Evolutionary conservation across 1,140 invertebrate genomes (phyloP).

Genomic region (Thaumatotibia leucotreta): DNA sequence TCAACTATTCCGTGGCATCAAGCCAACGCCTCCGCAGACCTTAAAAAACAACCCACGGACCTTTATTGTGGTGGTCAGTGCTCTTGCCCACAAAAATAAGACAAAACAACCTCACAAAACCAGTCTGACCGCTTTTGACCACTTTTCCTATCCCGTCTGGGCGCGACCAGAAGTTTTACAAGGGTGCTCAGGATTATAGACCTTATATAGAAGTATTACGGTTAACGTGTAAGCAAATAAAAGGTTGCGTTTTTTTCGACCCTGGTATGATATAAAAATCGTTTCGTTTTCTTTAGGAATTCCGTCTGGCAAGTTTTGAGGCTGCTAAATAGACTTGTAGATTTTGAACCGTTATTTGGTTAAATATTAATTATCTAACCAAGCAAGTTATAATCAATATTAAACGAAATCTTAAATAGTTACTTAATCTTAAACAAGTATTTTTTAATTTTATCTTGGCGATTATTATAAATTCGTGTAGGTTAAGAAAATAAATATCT

Average conservation of each 20-base stretch:
- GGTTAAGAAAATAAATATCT: too few species aligned
- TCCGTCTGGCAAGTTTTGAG: constrained; percentile 28
- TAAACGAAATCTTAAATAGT: not conserved
- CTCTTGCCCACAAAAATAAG: constrained; percentile 68
- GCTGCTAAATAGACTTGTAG: not conserved
- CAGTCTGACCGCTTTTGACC: constrained; percentile 52
- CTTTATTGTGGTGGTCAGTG: constrained; percentile 75
- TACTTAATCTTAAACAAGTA: not conserved
- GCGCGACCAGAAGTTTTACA: constrained; percentile 18
- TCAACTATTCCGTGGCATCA: constrained; percentile 13
- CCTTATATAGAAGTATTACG: constrained; percentile 21
- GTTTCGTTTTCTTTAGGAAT: constrained; percentile 74
- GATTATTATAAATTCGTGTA: too few species aligned
- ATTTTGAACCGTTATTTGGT: constrained; percentile 13
- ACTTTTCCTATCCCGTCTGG: constrained; percentile 35
- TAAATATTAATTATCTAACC: constrained; percentile 14
- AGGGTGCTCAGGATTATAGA: constrained; percentile 20
- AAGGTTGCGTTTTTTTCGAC: constrained; percentile 13
- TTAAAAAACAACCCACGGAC: constrained; percentile 58
- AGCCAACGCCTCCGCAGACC: constrained; percentile 41
- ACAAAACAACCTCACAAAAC: constrained; percentile 50
- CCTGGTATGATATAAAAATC: constrained; percentile 56
- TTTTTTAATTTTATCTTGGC: too few species aligned
- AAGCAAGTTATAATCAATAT: not conserved
- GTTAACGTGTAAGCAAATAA: not conserved